These are phyloP conservation scores for Diachrysia chrysitis DNA, from an alignment of 2,888 invertebrate species.

Conservation along the genomic window DNA sequence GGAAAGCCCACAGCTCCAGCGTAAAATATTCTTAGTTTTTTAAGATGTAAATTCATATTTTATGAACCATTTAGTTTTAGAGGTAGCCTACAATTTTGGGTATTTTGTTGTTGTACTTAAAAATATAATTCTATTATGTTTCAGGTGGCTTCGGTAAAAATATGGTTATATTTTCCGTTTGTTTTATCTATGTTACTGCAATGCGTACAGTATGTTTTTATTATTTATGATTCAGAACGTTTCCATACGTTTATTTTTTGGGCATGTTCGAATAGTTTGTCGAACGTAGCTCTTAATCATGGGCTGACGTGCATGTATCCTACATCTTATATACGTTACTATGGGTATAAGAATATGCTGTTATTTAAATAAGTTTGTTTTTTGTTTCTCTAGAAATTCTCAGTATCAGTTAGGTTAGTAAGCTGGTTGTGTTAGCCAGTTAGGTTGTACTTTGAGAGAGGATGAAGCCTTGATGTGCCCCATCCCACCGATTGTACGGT, in stretches of 20 bases:
- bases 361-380: background rate
- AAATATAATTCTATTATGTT: background rate
- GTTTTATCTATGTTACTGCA: background rate
- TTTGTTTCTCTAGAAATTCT: background rate
- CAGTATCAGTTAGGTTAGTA: background rate
- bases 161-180: constrained; percentile 2
- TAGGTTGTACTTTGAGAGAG: background rate
- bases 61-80: background rate
- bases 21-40: constrained; percentile 8
- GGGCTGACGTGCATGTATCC: background rate
- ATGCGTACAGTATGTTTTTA: background rate
- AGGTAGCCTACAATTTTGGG: background rate
- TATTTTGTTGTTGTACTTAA: background rate
- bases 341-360: background rate
- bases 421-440: background rate
- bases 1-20: background rate
- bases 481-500: background rate
- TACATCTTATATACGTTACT: background rate
- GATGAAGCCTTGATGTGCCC: background rate
- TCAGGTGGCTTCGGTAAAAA: background rate
- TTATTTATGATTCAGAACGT: background rate
- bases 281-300: background rate
- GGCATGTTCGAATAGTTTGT: background rate
- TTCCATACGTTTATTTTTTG: background rate
- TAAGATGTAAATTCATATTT: background rate